phyloP scores from a whole-genome alignment of 1,140 invertebrate species.

The Anoplophora glabripennis region DNA sequence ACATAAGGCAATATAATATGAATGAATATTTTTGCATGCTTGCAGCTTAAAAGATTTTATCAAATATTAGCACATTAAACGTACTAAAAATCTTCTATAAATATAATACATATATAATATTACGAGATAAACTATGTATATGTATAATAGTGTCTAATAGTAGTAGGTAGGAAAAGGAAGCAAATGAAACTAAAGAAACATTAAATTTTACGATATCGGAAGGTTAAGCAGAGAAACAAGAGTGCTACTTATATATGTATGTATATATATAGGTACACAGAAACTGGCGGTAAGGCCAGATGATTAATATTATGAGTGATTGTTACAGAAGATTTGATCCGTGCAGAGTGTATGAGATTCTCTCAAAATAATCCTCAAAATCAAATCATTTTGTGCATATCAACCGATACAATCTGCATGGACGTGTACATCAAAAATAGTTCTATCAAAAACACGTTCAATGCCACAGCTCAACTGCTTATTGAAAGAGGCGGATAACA shows the following conservation, averaged over 20 bases:
- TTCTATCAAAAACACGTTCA: conserved; percentile 43
- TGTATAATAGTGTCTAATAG: conserved; percentile 34
- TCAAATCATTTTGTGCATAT: not conserved
- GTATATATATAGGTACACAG: conserved; percentile 27
- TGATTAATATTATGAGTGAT: conserved; percentile 35
- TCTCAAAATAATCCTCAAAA: not conserved
- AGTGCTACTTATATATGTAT: conserved; percentile 39
- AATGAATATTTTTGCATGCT: conserved; percentile 2
- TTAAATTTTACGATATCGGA: not conserved
- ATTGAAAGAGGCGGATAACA: conserved; percentile 39
- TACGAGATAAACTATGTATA: conserved; percentile 37
- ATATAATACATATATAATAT: conserved; percentile 36
- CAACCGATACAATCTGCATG: conserved; percentile 21
- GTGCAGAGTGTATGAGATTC: conserved; percentile 3
- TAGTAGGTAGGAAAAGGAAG: conserved; percentile 20
- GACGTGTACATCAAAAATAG: conserved; percentile 41
- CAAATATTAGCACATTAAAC: conserved; percentile 24
- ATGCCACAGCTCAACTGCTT: conserved; percentile 42
- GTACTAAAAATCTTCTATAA: conserved; percentile 26
- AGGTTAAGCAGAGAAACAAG: conserved; percentile 48
- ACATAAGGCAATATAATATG: conserved; percentile 38
- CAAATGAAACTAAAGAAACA: too few species aligned
- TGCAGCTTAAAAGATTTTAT: conserved; percentile 15
- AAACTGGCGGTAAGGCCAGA: conserved; percentile 12
- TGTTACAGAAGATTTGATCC: conserved; percentile 32